phyloP scores from a whole-genome alignment of 1,140 invertebrate genomes.

The Ceratina japonica region DNA sequence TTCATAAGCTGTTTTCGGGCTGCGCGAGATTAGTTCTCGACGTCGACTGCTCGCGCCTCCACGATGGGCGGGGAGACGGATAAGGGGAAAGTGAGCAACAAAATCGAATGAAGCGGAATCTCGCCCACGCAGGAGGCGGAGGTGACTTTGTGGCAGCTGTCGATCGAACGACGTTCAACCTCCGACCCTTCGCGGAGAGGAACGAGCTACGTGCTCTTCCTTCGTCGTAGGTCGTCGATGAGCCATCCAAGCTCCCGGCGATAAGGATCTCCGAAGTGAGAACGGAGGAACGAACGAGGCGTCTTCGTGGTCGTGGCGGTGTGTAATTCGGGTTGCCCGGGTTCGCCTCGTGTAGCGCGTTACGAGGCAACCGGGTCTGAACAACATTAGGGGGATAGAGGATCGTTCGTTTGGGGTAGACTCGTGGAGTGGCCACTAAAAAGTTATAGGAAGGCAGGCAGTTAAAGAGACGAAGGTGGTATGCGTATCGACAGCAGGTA shows the following conservation, averaged over 20 bases:
- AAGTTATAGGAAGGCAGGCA: constrained; percentile 50
- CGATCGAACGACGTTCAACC: constrained; percentile 62
- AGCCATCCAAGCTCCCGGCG: constrained; percentile 47
- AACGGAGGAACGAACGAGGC: constrained; percentile 40
- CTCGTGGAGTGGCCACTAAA: constrained; percentile 7
- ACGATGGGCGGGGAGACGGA: background rate
- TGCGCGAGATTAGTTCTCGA: background rate
- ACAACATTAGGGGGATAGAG: constrained; percentile 38
- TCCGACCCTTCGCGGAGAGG: constrained; percentile 51
- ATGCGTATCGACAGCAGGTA: constrained; percentile 32
- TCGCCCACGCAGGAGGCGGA: constrained; percentile 54
- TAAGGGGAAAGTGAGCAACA: constrained; percentile 8
- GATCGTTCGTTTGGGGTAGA: constrained; percentile 3
- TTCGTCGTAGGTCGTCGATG: constrained; percentile 56
- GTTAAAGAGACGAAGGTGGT: constrained; percentile 47
- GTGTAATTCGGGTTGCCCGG: constrained; percentile 61
- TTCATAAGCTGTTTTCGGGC: background rate
- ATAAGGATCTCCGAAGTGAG: constrained; percentile 59
- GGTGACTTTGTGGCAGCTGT: constrained; percentile 61
- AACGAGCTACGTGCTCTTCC: constrained; percentile 20
- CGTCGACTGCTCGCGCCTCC: background rate
- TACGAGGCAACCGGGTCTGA: constrained; percentile 22
- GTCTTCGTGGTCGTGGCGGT: constrained; percentile 5
- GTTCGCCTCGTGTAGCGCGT: constrained; percentile 14
- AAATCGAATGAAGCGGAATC: constrained; percentile 48